A percentile compares a stretch with the other conserved stretches of the same genome.
phyloP scores from a whole-genome alignment of 2,113 vertebrate genomes.

The Nansenia antarctica region DNA sequence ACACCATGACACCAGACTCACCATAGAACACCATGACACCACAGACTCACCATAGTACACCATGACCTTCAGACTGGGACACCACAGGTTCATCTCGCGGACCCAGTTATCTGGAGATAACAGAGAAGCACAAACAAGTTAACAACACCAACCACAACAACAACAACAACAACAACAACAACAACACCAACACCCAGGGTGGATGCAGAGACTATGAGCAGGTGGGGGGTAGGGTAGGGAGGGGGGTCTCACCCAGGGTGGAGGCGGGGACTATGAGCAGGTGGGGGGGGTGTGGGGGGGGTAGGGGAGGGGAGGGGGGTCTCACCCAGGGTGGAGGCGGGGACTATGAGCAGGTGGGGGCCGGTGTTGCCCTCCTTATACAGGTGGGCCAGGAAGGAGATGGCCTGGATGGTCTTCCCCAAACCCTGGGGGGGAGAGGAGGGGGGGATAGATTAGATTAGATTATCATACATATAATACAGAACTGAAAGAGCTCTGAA shows the following conservation, averaged over 20 bases:
- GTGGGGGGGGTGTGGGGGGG: too few species aligned
- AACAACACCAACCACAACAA: neutral
- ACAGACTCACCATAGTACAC: conserved; percentile 87
- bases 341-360: conserved; percentile 92
- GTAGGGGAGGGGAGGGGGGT: neutral
- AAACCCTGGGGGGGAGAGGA: conserved; percentile 78
- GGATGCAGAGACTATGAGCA: too few species aligned
- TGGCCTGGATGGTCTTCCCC: conserved; percentile 97
- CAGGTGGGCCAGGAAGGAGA: conserved; percentile 90
- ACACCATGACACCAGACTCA: too few species aligned
- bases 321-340: conserved; percentile 91
- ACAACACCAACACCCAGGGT: too few species aligned
- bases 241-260: too few species aligned
- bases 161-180: too few species aligned
- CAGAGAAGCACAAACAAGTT: neutral
- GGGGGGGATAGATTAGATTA: neutral
- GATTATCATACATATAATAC: too few species aligned
- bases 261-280: too few species aligned
- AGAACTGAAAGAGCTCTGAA: too few species aligned
- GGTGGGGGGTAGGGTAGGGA: neutral
- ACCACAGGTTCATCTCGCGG: conserved; percentile 91
- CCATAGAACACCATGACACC: too few species aligned
- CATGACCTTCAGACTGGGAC: conserved; percentile 86
- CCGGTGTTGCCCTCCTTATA: conserved; percentile 83
- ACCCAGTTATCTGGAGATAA: conserved; percentile 90